Evolutionary conservation across 2,113 vertebrate species (phyloP).

Genomic region (Gavialis gangeticus): DNA sequence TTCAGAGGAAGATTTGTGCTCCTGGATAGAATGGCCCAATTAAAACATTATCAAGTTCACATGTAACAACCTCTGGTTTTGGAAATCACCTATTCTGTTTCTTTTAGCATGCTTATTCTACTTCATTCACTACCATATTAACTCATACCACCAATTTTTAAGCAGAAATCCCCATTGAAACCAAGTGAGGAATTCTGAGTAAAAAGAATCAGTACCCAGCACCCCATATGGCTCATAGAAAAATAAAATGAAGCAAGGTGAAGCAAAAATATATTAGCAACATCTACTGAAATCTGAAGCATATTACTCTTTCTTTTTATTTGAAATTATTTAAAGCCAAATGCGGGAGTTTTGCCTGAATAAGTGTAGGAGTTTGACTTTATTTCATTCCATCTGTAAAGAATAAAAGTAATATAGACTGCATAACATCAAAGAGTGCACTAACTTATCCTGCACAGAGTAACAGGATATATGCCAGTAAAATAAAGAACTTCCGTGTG

Average conservation of each 20-base stretch:
- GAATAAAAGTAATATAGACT: slow-evolving; percentile 1
- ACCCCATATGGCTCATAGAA: background rate
- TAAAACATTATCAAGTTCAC: background rate
- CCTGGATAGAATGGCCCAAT: background rate
- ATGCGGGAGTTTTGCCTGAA: slow-evolving; percentile 42
- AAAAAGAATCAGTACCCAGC: slow-evolving; percentile 53
- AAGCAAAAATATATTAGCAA: background rate
- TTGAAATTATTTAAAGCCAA: slow-evolving; percentile 15
- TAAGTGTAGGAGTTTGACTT: slow-evolving; percentile 19
- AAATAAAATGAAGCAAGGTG: slow-evolving; percentile 42
- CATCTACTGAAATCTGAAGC: background rate
- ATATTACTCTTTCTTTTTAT: background rate
- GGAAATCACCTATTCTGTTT: background rate
- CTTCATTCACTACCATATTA: background rate
- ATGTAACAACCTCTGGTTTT: background rate
- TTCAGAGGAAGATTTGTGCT: background rate
- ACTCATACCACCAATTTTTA: background rate
- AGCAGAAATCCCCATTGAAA: slow-evolving; percentile 6
- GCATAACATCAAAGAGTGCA: slow-evolving; percentile 5
- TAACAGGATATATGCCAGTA: background rate
- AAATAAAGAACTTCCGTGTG: background rate
- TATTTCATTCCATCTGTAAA: slow-evolving; percentile 13
- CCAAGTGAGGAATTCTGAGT: slow-evolving; percentile 15
- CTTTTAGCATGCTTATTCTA: background rate
- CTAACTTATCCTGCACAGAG: background rate